A percentile compares a stretch with the other conserved stretches of the same genome.
Evolutionary conservation across 2,113 vertebrate species (phyloP).

Genomic region (Accipiter virgatus): DNA sequence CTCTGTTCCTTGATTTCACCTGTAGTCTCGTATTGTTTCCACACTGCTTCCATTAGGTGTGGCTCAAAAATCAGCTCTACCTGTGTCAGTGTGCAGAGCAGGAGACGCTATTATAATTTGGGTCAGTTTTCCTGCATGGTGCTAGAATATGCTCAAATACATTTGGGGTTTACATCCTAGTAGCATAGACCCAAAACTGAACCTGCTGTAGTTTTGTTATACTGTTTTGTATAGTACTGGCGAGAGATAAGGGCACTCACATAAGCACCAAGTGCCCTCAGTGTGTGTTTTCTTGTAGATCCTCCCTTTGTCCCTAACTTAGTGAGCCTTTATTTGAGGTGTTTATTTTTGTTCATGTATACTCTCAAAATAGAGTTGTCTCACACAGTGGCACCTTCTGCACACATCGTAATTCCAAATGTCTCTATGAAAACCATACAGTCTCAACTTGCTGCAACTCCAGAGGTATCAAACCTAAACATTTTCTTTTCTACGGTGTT

Average conservation of each 20-base stretch:
- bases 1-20: neutral
- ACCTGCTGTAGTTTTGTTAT: neutral
- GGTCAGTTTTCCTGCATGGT: neutral
- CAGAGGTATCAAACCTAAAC: neutral
- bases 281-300: neutral
- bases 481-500: neutral
- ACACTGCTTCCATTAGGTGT: neutral
- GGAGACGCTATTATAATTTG: neutral
- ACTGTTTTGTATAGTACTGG: neutral
- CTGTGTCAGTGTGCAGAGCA: neutral
- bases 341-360: neutral
- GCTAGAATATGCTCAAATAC: neutral
- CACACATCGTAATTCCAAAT: neutral
- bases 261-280: neutral
- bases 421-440: neutral
- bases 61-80: neutral
- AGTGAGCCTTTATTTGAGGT: neutral
- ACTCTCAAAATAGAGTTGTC: neutral
- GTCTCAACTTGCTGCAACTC: neutral
- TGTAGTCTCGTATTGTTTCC: neutral
- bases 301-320: neutral
- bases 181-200: neutral
- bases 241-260: neutral
- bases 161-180: neutral
- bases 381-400: neutral